These are phyloP conservation scores for Meiosimyza decipiens DNA, from an alignment of 2,888 invertebrate species.

Conservation along the genomic window DNA sequence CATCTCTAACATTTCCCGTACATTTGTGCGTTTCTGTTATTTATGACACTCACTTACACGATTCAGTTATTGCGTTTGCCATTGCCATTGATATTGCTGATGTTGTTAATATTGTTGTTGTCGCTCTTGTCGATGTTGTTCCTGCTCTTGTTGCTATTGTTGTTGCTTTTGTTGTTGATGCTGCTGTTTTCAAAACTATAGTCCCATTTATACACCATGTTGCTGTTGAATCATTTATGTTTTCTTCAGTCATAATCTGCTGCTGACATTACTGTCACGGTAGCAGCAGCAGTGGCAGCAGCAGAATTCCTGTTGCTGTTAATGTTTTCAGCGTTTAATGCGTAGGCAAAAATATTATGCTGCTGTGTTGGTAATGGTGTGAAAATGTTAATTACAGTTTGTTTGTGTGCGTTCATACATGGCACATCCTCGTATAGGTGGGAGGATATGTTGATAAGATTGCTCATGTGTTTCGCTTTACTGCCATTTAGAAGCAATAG, in stretches of 20 bases:
- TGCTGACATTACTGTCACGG: background rate
- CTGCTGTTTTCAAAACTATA: too few species aligned
- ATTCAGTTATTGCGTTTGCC: background rate
- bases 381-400: constrained; percentile 20
- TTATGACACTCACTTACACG: constrained; percentile 16
- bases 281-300: too few species aligned
- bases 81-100: too few species aligned
- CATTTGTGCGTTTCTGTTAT: constrained; percentile 17
- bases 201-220: too few species aligned
- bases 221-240: constrained; percentile 4
- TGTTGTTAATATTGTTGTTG: background rate
- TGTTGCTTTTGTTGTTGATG: too few species aligned
- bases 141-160: too few species aligned
- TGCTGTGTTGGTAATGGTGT: constrained; percentile 9
- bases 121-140: too few species aligned
- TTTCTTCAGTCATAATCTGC: constrained; percentile 12
- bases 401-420: background rate
- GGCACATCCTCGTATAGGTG: too few species aligned
- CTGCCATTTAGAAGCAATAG: too few species aligned
- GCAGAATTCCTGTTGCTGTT: background rate
- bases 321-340: background rate
- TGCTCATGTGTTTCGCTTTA: too few species aligned
- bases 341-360: background rate
- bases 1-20: too few species aligned
- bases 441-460: too few species aligned